Conservation (phyloP, 2,113 vertebrate species). For the Picathartes gymnocephalus region DNA sequence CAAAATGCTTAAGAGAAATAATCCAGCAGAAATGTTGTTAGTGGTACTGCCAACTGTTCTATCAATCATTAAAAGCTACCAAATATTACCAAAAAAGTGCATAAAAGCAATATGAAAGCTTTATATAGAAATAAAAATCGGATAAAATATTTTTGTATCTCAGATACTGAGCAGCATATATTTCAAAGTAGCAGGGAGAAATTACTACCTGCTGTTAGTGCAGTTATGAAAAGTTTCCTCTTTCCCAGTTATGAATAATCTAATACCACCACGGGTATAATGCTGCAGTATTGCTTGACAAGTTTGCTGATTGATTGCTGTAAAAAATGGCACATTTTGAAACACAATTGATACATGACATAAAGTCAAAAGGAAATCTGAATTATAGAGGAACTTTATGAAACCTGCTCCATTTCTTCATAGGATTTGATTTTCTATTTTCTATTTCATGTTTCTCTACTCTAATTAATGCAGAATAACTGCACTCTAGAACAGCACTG, state of each 20-base stretch:
- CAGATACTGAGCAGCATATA: fast-evolving
- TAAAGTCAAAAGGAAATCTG: not conserved
- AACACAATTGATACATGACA: not conserved
- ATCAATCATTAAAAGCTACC: not conserved
- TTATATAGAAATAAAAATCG: not conserved
- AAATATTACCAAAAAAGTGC: not conserved
- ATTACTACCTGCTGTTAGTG: not conserved
- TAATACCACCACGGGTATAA: not conserved
- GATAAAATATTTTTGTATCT: not conserved
- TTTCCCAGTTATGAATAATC: not conserved
- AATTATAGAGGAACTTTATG: not conserved
- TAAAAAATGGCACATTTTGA: not conserved
- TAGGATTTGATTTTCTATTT: not conserved
- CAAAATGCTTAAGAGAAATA: not conserved
- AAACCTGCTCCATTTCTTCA: not conserved
- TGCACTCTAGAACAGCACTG: not conserved
- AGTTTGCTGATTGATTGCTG: not conserved
- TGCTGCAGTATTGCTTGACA: not conserved
- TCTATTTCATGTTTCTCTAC: not conserved
- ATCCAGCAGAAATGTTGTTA: not conserved
- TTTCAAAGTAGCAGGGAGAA: not conserved
- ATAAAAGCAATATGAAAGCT: not conserved
- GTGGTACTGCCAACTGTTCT: not conserved
- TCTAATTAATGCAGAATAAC: not conserved
- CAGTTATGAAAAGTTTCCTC: not conserved